Conservation (phyloP, 2,888 invertebrate genomes). For the Vesta saturnalis region DNA sequence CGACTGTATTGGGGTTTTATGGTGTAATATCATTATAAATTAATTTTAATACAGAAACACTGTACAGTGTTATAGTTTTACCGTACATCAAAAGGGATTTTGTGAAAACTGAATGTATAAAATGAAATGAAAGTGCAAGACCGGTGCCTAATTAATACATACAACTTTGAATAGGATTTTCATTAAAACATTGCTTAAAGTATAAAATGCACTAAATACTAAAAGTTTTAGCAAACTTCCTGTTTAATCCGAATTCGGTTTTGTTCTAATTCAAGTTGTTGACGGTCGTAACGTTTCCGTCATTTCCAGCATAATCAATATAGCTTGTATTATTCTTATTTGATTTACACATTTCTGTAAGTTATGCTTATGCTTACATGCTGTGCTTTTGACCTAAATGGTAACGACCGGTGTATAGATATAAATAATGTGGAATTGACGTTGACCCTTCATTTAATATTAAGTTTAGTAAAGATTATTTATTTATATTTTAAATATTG, state of each 20-base stretch:
- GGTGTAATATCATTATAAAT: no score
- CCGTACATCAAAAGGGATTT: no score
- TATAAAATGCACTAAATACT: neutral
- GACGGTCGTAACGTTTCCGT: conserved; percentile 20
- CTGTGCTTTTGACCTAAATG: conserved; percentile 31
- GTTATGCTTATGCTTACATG: conserved; percentile 29
- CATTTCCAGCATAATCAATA: conserved; percentile 27
- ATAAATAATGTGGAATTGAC: conserved; percentile 28
- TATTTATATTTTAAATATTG: no score
- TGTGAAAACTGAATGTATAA: no score
- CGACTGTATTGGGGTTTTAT: no score
- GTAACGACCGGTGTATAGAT: conserved; percentile 24
- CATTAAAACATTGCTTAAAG: neutral
- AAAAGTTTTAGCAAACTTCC: conserved; percentile 18
- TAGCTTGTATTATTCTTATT: conserved; percentile 22
- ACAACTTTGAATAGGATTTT: neutral
- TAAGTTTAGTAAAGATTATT: no score
- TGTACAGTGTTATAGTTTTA: no score
- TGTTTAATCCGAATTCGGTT: conserved; percentile 22
- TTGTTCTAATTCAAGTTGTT: conserved; percentile 21
- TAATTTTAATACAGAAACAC: no score
- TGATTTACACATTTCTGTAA: conserved; percentile 27
- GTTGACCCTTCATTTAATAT: conserved; percentile 16
- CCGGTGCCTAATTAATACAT: no score
- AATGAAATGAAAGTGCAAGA: no score